These are phyloP conservation scores for Ammospiza nelsoni DNA, from an alignment of 2,113 vertebrate species.

Conservation along the genomic window DNA sequence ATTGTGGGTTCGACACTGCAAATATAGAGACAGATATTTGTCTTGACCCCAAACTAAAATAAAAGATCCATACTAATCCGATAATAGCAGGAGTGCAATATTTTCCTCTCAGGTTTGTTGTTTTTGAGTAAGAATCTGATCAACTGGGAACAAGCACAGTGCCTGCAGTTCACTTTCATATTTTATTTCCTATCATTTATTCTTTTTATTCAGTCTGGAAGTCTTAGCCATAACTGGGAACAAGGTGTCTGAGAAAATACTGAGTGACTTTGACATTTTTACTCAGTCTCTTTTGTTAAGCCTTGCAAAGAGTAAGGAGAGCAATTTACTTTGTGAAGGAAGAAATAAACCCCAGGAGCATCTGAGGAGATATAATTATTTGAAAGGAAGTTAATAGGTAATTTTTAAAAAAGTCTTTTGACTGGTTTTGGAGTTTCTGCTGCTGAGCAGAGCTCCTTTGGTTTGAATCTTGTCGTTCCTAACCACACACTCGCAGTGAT, in stretches of 20 bases:
- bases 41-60: not conserved
- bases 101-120: not conserved
- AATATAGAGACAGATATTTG: not conserved
- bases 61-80: not conserved
- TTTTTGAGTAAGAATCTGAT: not conserved
- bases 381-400: not conserved
- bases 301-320: not conserved
- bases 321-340: not conserved
- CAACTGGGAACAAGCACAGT: not conserved
- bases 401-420: not conserved
- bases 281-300: not conserved
- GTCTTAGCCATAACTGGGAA: not conserved
- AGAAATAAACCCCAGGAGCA: not conserved
- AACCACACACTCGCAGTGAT: not conserved
- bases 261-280: not conserved
- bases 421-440: not conserved
- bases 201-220: not conserved
- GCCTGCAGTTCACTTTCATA: not conserved
- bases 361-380: not conserved
- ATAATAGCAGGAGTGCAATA: not conserved
- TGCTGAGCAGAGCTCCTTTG: not conserved
- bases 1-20: not conserved
- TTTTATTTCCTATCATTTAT: not conserved
- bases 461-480: not conserved
- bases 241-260: not conserved